Percentiles rank a stretch among this genome's conserved stretches.
Evolutionary conservation across 2,113 vertebrate genomes (phyloP).

Genomic region (Corynorhinus townsendii): DNA sequence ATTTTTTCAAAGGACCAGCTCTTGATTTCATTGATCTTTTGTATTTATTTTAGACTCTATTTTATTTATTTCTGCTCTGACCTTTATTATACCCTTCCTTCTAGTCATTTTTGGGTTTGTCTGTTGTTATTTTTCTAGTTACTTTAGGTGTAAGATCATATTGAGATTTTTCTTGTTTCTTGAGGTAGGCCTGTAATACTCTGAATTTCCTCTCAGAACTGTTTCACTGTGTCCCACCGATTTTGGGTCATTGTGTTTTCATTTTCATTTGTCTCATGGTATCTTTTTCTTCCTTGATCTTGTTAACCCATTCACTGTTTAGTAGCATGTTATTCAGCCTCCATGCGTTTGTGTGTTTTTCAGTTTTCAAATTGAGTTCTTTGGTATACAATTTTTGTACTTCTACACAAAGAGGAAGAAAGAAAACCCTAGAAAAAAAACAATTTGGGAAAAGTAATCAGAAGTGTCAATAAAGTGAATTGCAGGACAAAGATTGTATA

Average conservation of each 20-base stretch:
- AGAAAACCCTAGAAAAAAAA: neutral
- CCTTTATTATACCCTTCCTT: neutral
- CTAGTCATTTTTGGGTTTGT: neutral
- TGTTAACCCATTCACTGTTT: neutral
- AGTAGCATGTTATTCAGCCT: neutral
- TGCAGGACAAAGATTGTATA: neutral
- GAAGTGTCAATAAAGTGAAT: neutral
- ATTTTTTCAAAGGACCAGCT: neutral
- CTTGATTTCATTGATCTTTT: neutral
- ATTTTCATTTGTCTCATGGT: neutral
- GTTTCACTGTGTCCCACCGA: neutral
- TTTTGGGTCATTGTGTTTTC: neutral
- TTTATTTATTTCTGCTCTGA: neutral
- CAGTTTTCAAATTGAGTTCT: constrained; percentile 27
- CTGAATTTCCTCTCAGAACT: neutral
- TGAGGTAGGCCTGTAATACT: neutral
- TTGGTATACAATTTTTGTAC: constrained; percentile 7
- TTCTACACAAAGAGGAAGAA: constrained; percentile 32
- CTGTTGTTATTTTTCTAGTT: neutral
- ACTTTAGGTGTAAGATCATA: neutral
- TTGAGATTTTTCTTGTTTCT: neutral
- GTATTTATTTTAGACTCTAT: neutral
- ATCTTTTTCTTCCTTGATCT: neutral
- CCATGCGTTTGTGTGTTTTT: neutral
- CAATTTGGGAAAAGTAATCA: constrained; percentile 12